Base-by-base conservation (phyloP, 2,888 invertebrate species). In the Tachina fera region DNA sequence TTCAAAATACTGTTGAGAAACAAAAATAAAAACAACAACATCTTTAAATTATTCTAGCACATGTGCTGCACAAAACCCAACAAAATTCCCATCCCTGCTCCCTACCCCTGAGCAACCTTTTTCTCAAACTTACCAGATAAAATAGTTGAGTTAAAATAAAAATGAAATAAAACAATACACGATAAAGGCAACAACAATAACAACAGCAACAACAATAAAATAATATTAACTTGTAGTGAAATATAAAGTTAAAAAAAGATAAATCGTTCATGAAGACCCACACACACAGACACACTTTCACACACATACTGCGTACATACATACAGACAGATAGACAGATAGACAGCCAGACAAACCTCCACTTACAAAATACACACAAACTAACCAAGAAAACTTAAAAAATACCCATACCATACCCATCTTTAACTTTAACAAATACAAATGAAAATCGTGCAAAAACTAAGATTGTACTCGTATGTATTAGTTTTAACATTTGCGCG, bases 181-280 rank as follows among this genome's bases (percentile, higher is more conserved):
- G 63, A 71, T 75, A 76, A 67, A 63, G 60, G 61, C 63, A 56
- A 49, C 51, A 63, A 65, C 72, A 68, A 19, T 11, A 76, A 56
- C 49, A 61, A 60, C 60, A 60, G 13, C 41, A 61, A 61, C 61
- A 61, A 16, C 60, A 53, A 75, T 58, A 60, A 71, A 45, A 74
- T 75, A 78, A 78, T 78, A 78, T 83, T 67, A 74, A 78, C 75
- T 80, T 65, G 72, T 58, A 79, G 75, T 83, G 53, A 76, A 79
- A 83, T 83, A 75, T 86, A 79, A 79, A 86, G 79, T 76, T 83
- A 78, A 77, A 82, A n/a, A 84, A 75, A 77, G 78, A 86, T 75
- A 86, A 83, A 86, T 79, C 78, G 78, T 63, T 83, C 65, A 51
- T 65, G 43, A 14, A n/a, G 16, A 56, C 43, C 56, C 41, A 56